phyloP scores from a whole-genome alignment of 1,140 invertebrate genomes.

The Mesaphorura yosii region DNA sequence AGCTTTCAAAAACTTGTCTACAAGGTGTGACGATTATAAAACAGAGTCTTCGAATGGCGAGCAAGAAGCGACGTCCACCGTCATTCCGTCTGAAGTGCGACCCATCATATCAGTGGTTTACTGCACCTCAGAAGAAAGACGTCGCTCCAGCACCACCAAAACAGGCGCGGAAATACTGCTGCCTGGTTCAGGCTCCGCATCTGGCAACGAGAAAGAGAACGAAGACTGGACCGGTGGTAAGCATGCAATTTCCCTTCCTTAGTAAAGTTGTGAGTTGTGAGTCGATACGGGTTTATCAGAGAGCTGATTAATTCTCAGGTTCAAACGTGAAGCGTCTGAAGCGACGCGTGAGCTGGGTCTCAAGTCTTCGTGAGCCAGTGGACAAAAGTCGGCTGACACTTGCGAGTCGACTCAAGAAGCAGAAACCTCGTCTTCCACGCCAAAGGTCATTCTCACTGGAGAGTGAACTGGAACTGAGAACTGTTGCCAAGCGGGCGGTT shows the following conservation, averaged over 20 bases:
- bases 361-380: conserved; percentile 28
- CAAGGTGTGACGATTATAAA: conserved; percentile 21
- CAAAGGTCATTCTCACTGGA: conserved; percentile 39
- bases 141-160: conserved; percentile 19
- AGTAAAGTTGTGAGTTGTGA: no score
- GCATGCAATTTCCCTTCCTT: neutral
- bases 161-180: conserved; percentile 20
- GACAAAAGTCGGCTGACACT: conserved; percentile 31
- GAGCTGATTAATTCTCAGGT: no score
- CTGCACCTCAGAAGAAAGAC: conserved; percentile 28
- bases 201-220: conserved; percentile 17
- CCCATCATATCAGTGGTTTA: conserved; percentile 31
- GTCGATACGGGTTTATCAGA: neutral
- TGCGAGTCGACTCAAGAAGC: conserved; percentile 32
- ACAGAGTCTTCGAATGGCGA: conserved; percentile 28
- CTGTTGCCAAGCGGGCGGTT: conserved; percentile 31
- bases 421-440: conserved; percentile 34
- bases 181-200: conserved; percentile 18
- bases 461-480: conserved; percentile 33
- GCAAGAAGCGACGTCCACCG: conserved; percentile 5
- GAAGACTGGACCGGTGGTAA: conserved; percentile 24
- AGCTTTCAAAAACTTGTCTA: conserved; percentile 30
- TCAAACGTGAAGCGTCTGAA: no score
- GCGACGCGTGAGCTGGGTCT: conserved; percentile 35
- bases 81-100: conserved; percentile 24